Conservation (phyloP, 1,140 invertebrate genomes). For the Orussus abietinus region DNA sequence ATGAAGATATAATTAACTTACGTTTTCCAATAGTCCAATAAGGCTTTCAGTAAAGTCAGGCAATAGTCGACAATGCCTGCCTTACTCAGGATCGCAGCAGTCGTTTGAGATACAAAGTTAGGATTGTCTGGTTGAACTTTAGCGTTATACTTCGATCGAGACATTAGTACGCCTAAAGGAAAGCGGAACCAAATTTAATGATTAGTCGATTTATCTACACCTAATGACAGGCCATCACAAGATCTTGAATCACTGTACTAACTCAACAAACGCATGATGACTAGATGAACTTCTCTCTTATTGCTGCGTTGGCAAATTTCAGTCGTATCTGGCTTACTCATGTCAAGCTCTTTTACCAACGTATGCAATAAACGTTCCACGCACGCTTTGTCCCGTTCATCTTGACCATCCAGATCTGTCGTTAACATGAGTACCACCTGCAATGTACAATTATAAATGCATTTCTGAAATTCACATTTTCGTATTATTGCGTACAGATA, state of each 20-base stretch:
- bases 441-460: constrained; percentile 17
- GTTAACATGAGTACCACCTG: constrained; percentile 87
- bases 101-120: constrained; percentile 68
- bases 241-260: constrained; percentile 36
- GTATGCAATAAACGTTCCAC: constrained; percentile 72
- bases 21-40: constrained; percentile 81
- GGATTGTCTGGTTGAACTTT: constrained; percentile 61
- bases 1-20: constrained; percentile 29
- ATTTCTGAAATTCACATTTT: constrained; percentile 5
- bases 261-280: constrained; percentile 80
- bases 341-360: constrained; percentile 74
- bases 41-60: constrained; percentile 70
- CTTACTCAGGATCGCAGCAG: constrained; percentile 73
- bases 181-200: constrained; percentile 12
- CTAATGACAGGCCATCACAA: neutral
- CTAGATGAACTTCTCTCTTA: constrained; percentile 77
- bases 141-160: constrained; percentile 65
- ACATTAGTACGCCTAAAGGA: constrained; percentile 69
- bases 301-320: constrained; percentile 60
- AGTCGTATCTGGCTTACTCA: constrained; percentile 58
- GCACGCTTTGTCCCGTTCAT: constrained; percentile 73
- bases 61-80: constrained; percentile 81
- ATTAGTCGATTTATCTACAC: constrained; percentile 2
- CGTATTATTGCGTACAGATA: no score
- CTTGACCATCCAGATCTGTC: constrained; percentile 80